Base-by-base conservation (phyloP, 92 coral and sea anemone species). In the Montipora capitata region DNA sequence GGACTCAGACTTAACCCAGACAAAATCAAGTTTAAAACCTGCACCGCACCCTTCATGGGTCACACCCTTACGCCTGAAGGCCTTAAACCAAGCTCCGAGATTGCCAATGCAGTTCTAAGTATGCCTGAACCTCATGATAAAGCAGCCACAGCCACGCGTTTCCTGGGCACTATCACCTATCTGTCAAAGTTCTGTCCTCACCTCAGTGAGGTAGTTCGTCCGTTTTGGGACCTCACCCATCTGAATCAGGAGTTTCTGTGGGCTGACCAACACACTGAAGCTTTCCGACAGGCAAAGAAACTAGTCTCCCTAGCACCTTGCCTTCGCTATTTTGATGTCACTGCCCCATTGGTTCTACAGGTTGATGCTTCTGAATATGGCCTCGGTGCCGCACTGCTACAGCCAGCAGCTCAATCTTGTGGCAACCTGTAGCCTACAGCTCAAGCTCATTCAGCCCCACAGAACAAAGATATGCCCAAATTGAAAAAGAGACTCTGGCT, bases 341-440 rank as follows among this genome's bases (percentile, higher is more conserved):
- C 17, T 0, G 76, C 75, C 48, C 94, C 92, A 0, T 83, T 92
- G 41, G 92, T 72, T 58, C 89, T 91, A 10, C 92, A 82, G 74
- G 92, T 65, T 49, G 90, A 89, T 68, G 90, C 87, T 38, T 87
- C 89, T 13, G 94, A 92, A 66, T 87, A 77, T 78, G 92, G 86
- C 76, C 89, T 83, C 8, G 92, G 92, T 70, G 94, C 92, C 15
- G 89, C 94, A 38, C 72, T 92, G 18, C 92, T 83, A 11, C 92
- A 92, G 73, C 95, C 92, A 48, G 48, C 72, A 35, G 54, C 82
- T 40, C 69, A 57, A 62, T 62, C 67, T 14, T 62, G 11, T 86
- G 89, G 87, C 94, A 93, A 72, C 91, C 96, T 62, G 93, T 86
- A 42, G 92, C 88, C 15, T 93, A 86, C 83, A 82, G 92, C 41